A percentile compares a stretch with the other conserved stretches of the same genome.
phyloP scores from a whole-genome alignment of 2,113 vertebrate species.

The Spea bombifrons region DNA sequence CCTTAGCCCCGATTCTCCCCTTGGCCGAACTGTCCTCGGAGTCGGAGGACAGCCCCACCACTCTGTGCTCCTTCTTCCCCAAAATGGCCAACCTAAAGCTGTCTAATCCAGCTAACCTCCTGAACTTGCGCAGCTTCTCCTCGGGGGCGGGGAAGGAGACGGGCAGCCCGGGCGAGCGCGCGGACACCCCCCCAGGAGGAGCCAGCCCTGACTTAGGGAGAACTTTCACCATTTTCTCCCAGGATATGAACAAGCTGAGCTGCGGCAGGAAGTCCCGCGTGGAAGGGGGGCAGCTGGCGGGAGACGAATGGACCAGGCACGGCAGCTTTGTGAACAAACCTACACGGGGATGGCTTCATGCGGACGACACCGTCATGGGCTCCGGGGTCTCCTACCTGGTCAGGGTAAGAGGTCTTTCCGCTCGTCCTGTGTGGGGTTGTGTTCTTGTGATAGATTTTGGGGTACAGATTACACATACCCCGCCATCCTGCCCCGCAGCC shows the following conservation, averaged over 20 bases:
- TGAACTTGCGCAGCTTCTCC: conserved; percentile 59
- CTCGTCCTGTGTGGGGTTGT: too few species aligned
- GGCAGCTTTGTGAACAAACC: conserved; percentile 98
- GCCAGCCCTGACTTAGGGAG: conserved; percentile 64
- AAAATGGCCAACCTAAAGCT: conserved; percentile 87
- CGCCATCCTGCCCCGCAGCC: too few species aligned
- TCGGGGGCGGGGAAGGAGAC: conserved; percentile 45
- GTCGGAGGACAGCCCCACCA: conserved; percentile 84
- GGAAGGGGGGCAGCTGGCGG: conserved; percentile 94
- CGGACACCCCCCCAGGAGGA: conserved; percentile 9
- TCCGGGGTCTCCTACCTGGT: conserved; percentile 86
- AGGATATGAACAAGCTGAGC: conserved; percentile 99
- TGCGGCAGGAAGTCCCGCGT: conserved; percentile 90
- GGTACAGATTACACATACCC: too few species aligned
- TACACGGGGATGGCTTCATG: conserved; percentile 93
- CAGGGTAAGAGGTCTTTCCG: conserved; percentile 66
- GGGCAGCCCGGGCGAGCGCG: background rate
- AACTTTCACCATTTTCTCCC: conserved; percentile 76
- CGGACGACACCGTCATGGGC: conserved; percentile 89
- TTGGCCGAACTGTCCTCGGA: conserved; percentile 64
- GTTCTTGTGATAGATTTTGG: too few species aligned
- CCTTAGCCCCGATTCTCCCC: conserved; percentile 75
- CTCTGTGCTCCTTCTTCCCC: conserved; percentile 94
- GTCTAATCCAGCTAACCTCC: conserved; percentile 77
- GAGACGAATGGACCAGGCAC: conserved; percentile 97